Base-by-base conservation (phyloP, 2,888 invertebrate genomes). In the Cerastis rubricosa region DNA sequence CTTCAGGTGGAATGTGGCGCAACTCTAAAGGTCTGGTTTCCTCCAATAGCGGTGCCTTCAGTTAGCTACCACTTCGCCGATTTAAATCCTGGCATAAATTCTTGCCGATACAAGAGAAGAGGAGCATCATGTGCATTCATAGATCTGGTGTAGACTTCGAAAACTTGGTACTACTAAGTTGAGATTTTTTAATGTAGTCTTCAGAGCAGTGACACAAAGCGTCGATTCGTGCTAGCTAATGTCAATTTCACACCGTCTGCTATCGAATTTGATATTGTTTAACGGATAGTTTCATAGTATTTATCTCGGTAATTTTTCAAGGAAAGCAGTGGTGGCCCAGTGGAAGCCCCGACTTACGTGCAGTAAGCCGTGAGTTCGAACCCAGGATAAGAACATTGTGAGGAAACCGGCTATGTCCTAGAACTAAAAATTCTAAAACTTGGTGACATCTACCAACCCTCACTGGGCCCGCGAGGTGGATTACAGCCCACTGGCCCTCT, bases 171-270 rank as follows among this genome's bases (percentile, higher is more conserved):
- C 57, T 35, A 35, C 35, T 25, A 57, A 25, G 25, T 0, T 25
- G 25, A 45, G 25, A 25, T 49, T 35, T n/a, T 25, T 6, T 5
- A 68, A 47, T 17, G 7, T 4, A n/a, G 57, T 25, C 22, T 47
- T 9, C 35, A 74, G 7, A 25, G 9, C 19, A 74, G 19, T 35
- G n/a, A 14, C 11, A 35, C n/a, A 78, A 70, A 71, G 17, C 25
- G 59, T 66, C 11, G 12, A 43, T 51, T 71, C 22, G 71, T 71
- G 71, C 35, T 61, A 71, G 71, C 35, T 61, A 71, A 71, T 78
- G 71, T 45, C 7, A 67, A 78, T 79, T 79, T 78, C 25, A 72
- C 79, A 79, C 54, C n/a, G 66, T 79, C 80, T 79, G 79, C 45
- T 35, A 47, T 65, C 9, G 43, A 49, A 71, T 3, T 71, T 59